These are phyloP conservation scores for Meghimatium bilineatum DNA, from an alignment of 2,888 invertebrate species.

Conservation along the genomic window DNA sequence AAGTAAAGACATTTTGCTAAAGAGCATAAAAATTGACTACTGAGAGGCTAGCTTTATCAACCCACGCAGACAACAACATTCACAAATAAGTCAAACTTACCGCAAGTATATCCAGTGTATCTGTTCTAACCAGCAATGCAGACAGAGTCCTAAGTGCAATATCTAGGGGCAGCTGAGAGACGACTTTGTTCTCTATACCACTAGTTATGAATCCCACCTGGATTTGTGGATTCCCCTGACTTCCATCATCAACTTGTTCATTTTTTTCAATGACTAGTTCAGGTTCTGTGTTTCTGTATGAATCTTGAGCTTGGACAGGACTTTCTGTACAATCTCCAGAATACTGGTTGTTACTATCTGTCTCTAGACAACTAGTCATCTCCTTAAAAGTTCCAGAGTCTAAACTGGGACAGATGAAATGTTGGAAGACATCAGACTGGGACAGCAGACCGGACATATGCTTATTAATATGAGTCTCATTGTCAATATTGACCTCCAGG, in stretches of 20 bases:
- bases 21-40: too few relatives aligned
- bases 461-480: neutral
- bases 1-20: too few relatives aligned
- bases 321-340: neutral
- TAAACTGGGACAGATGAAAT: constrained; percentile 16
- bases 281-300: neutral
- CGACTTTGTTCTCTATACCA: neutral
- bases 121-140: neutral
- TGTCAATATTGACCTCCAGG: neutral
- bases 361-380: neutral
- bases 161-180: neutral
- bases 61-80: neutral
- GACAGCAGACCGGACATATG: constrained; percentile 19
- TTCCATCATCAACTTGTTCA: neutral
- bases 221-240: neutral
- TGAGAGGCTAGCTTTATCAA: too few relatives aligned
- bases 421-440: neutral
- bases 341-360: neutral
- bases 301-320: neutral
- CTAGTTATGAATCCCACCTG: neutral
- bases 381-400: neutral
- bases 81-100: neutral
- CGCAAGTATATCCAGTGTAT: neutral
- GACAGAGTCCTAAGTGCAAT: neutral
- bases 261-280: neutral